These are phyloP conservation scores for Stenodera caucasica DNA, from an alignment of 2,888 invertebrate genomes.

Conservation along the genomic window DNA sequence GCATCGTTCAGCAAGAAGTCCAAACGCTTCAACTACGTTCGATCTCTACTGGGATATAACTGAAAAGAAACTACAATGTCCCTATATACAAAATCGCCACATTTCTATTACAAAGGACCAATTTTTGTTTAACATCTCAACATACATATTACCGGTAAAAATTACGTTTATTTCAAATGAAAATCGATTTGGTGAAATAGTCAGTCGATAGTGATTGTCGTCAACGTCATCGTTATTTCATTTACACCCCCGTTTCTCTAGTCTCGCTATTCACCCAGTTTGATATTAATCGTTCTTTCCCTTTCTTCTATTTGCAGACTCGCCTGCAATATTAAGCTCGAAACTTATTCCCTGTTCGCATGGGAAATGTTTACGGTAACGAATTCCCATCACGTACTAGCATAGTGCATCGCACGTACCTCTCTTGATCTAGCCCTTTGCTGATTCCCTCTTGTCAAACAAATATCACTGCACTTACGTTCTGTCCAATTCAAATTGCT, in stretches of 20 bases:
- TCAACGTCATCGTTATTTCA: slow-evolving; percentile 36
- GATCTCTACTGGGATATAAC: slow-evolving; percentile 24
- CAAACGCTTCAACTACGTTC: slow-evolving; percentile 16
- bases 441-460: slow-evolving; percentile 38
- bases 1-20: slow-evolving; percentile 32
- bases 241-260: slow-evolving; percentile 34
- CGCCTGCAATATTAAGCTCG: slow-evolving; percentile 41
- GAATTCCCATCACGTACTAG: slow-evolving; percentile 45
- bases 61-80: slow-evolving; percentile 31
- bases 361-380: slow-evolving; percentile 43
- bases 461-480: slow-evolving; percentile 34
- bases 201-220: not conserved
- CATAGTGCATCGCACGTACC: slow-evolving; percentile 29
- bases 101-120: slow-evolving; percentile 5
- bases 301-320: slow-evolving; percentile 35
- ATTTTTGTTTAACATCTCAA: not conserved
- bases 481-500: slow-evolving; percentile 1
- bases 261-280: slow-evolving; percentile 35
- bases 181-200: too few relatives aligned
- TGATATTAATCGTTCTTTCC: slow-evolving; percentile 45
- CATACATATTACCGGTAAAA: too few relatives aligned
- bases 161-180: too few relatives aligned
- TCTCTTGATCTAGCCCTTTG: slow-evolving; percentile 27
- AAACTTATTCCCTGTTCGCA: slow-evolving; percentile 40
- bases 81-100: slow-evolving; percentile 19